Percentiles rank a stretch among this genome's conserved stretches.
These are phyloP conservation scores for Megaceryle maxima DNA, from an alignment of 2,113 vertebrate genomes.

Conservation along the genomic window DNA sequence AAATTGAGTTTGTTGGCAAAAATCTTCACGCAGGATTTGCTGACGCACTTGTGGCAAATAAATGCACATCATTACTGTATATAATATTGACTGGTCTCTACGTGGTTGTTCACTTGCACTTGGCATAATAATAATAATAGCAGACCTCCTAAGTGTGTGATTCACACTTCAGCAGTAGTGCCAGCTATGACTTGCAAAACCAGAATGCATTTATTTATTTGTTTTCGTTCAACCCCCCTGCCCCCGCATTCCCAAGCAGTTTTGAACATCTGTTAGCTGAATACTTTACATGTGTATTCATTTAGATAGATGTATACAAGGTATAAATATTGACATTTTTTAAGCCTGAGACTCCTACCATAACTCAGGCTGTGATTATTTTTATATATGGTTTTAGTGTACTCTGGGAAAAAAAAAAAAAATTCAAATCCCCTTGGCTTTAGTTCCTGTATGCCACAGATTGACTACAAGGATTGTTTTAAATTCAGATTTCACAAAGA, in stretches of 20 bases:
- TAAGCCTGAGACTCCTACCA: not conserved
- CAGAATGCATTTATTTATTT: not conserved
- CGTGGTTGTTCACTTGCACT: not conserved
- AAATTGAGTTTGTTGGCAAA: not conserved
- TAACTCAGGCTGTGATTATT: not conserved
- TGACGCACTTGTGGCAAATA: not conserved
- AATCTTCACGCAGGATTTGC: not conserved
- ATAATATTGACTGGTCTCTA: not conserved
- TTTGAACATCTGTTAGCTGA: slow-evolving; percentile 38
- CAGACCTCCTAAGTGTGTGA: rapidly evolving
- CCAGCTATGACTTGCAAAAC: not conserved
- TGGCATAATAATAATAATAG: not conserved
- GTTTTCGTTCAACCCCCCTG: not conserved
- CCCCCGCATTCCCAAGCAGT: not conserved
- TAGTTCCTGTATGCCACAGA: not conserved
- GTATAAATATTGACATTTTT: slow-evolving; percentile 48
- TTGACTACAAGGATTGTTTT: not conserved
- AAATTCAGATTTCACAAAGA: not conserved
- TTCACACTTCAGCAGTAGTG: not conserved
- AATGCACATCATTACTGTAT: rapidly evolving
- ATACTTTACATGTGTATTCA: slow-evolving; percentile 11
- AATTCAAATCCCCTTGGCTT: not conserved
- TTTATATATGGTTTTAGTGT: not conserved
- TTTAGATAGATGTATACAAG: slow-evolving; percentile 1
- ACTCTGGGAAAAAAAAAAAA: not conserved